A percentile compares a stretch with the other conserved stretches of the same genome.
These are phyloP conservation scores for Lasioglossum zephyrum DNA, from an alignment of 2,888 invertebrate genomes.

Conservation along the genomic window DNA sequence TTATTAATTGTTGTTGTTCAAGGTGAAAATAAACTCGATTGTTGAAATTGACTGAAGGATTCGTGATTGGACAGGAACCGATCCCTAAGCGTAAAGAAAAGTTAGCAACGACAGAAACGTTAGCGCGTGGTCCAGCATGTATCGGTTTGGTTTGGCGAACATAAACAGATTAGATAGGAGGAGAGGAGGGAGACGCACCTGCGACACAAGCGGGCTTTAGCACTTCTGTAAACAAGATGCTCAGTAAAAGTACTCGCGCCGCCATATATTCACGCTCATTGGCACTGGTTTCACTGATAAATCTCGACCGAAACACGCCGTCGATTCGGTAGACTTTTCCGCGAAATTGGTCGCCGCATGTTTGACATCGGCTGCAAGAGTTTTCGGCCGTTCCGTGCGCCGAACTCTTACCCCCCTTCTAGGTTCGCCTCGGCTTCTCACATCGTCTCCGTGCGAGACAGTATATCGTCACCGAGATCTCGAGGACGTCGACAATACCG, in stretches of 20 bases:
- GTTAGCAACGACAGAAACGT: constrained; percentile 12
- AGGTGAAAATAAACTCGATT: constrained; percentile 79
- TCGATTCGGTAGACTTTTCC: constrained; percentile 70
- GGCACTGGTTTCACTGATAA: constrained; percentile 79
- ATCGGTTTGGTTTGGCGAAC: constrained; percentile 43
- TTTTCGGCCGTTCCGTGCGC: constrained; percentile 73
- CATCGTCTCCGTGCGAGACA: constrained; percentile 49
- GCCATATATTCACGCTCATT: constrained; percentile 84
- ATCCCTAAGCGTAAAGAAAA: neutral
- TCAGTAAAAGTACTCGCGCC: constrained; percentile 83
- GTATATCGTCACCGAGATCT: constrained; percentile 50
- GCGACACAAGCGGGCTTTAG: constrained; percentile 81
- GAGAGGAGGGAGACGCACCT: constrained; percentile 76
- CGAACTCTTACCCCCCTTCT: constrained; percentile 65
- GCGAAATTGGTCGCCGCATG: constrained; percentile 78
- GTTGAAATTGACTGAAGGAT: too few species aligned
- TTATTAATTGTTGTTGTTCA: constrained; percentile 37
- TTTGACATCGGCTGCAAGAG: constrained; percentile 76
- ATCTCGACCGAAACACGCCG: constrained; percentile 77
- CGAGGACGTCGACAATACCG: constrained; percentile 58
- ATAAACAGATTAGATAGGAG: constrained; percentile 65
- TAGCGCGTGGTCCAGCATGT: constrained; percentile 50
- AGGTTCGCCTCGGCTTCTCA: constrained; percentile 51
- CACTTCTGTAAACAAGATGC: constrained; percentile 84
- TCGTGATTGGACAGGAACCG: too few species aligned